Conservation (phyloP, 2,113 vertebrate species). For the zebrafish (Danio rerio) region GRCz12tu NC_133180.1:31415501-31416000, state of each 20-base stretch:
- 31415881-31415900: conserved; percentile 75
- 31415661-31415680: not conserved
- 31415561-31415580: not conserved
- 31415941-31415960: conserved; percentile 74
- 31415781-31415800: conserved; percentile 26
- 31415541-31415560: not conserved
- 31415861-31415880: conserved; percentile 59
- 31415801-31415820: conserved; percentile 50
- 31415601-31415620: not conserved
- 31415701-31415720: not conserved
- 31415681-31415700: not conserved
- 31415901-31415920: conserved; percentile 68
- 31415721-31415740: not conserved
- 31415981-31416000: conserved; percentile 38
- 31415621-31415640: not conserved
- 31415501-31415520: not conserved
- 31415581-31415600: not conserved
- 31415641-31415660: not conserved
- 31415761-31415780: not conserved
- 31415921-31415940: conserved; percentile 76
- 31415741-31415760: not conserved
- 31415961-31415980: conserved; percentile 70
- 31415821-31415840: conserved; percentile 56
- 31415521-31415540: not conserved
- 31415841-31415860: conserved; percentile 38